These are phyloP conservation scores for Knipowitschia caucasica DNA, from an alignment of 2,797 vertebrate genomes.

Conservation along the genomic window DNA sequence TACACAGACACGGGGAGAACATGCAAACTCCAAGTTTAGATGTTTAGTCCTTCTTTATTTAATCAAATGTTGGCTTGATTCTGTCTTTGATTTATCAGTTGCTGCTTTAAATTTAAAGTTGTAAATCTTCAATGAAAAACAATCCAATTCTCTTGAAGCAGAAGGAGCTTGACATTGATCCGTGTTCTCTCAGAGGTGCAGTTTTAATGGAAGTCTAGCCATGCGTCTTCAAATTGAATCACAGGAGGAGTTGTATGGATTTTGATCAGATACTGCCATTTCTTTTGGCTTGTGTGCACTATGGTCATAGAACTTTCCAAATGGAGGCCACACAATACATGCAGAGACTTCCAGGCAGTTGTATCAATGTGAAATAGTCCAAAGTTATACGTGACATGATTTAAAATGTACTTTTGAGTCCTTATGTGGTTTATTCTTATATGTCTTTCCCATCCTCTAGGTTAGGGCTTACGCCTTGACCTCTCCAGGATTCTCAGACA, in stretches of 20 bases:
- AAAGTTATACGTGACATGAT: background rate
- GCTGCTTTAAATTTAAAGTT: background rate
- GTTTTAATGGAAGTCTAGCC: slow-evolving; percentile 11
- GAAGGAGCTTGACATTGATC: slow-evolving; percentile 9
- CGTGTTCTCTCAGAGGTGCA: slow-evolving; percentile 3
- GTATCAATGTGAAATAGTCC: background rate
- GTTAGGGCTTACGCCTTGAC: no score
- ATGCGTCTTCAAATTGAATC: slow-evolving; percentile 23
- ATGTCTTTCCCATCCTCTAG: no score
- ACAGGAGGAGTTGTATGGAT: slow-evolving; percentile 24
- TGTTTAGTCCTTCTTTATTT: no score
- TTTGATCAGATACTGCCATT: slow-evolving; percentile 17
- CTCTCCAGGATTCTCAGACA: no score
- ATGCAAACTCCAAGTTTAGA: no score
- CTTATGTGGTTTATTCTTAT: background rate
- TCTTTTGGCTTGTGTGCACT: slow-evolving; percentile 8
- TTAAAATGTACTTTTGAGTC: background rate
- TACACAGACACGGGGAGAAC: no score
- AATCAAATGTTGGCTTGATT: background rate
- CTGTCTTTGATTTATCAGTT: slow-evolving; percentile 1
- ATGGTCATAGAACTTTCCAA: slow-evolving; percentile 17
- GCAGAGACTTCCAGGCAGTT: slow-evolving; percentile 7
- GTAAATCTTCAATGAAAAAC: slow-evolving; percentile 11
- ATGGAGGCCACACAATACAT: slow-evolving; percentile 20
- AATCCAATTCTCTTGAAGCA: background rate